Evolutionary conservation across 2,888 invertebrate species (phyloP), one percentile per base, ranked within the genome.

Genomic region (Drosophila mettleri): DNA sequence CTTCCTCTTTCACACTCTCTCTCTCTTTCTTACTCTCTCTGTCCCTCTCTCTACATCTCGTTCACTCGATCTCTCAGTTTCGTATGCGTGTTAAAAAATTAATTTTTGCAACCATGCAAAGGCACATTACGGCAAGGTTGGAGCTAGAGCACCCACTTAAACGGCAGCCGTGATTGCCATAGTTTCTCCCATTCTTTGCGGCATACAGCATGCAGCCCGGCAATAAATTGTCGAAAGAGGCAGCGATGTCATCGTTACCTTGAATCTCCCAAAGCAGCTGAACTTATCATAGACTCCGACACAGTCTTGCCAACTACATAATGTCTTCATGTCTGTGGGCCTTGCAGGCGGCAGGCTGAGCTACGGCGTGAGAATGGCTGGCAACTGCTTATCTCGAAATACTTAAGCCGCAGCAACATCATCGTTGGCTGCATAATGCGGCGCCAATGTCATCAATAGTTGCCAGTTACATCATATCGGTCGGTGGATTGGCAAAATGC

Each of bases 61-160:
- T 10, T 20, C 57, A 22, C 34, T 58, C 43, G 22, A 14, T 34
- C 49, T 52, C 43, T 53, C 10, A 36, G 51, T 41, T 49, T 24
- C 57, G 54, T 85, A 63, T 81, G 88, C 66, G 89, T 87, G 88
- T 65, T 89, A 88, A 89, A 84, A 84, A 84, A 89, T 89, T 84
- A 89, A 84, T 89, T 83, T 79, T 66, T 75, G 64, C 88, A 70
- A 61, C 76, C 78, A 78, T 84, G 85, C 85, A 87, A 74, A 51
- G 66, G 45, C 52, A 59, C 62, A 58, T 63, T 55, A 52, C 41
- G 22, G 5, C 39, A 39, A n/a, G 22, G 33, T 9, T 24, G 16
- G 24, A 22, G 36, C 16, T 24, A 33, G 27, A 20, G 6, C 55
- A 29, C 18, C 55, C 9, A 38, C 12, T 54, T 55, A 24, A 48